phyloP scores from a whole-genome alignment of 2,113 vertebrate species.

The Tyto alba region DNA sequence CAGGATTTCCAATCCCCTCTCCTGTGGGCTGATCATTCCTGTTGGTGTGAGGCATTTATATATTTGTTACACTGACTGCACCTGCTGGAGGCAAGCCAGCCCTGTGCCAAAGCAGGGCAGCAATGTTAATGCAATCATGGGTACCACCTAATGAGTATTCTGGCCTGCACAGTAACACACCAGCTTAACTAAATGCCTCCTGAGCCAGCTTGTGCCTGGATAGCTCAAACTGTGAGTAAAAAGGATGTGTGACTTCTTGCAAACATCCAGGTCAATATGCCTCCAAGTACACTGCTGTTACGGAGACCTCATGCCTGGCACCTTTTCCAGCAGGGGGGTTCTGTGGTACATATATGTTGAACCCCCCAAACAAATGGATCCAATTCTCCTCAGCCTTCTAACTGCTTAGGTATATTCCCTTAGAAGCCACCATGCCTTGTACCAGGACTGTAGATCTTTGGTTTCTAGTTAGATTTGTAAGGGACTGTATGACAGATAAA shows the following conservation, averaged over 20 bases:
- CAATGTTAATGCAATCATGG: not conserved
- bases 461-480: not conserved
- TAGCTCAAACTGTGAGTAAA: not conserved
- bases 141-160: not conserved
- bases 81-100: not conserved
- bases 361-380: not conserved
- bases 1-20: not conserved
- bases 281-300: not conserved
- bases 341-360: not conserved
- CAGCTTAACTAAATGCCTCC: not conserved
- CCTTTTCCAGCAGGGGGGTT: not conserved
- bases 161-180: not conserved
- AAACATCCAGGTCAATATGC: not conserved
- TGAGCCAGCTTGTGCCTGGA: not conserved
- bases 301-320: not conserved
- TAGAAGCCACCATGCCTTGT: not conserved
- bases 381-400: not conserved
- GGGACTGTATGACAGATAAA: not conserved
- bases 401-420: not conserved
- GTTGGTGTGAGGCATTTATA: accelerated
- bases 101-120: not conserved
- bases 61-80: not conserved
- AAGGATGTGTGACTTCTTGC: not conserved
- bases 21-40: not conserved
- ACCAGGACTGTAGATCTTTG: not conserved